These are phyloP conservation scores for Palaemon carinicauda DNA, from an alignment of 1,140 invertebrate species.

Conservation along the genomic window DNA sequence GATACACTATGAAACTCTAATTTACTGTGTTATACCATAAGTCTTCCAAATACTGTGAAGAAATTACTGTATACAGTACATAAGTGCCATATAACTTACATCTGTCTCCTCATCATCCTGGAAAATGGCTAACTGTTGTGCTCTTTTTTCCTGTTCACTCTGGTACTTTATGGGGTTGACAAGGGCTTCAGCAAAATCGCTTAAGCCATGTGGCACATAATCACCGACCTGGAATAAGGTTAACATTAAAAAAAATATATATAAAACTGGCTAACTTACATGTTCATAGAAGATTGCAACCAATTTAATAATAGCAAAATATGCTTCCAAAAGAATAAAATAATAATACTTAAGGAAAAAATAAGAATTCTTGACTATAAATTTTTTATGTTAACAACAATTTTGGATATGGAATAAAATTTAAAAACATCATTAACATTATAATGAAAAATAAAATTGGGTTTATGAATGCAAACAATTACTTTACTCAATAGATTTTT, in stretches of 20 bases:
- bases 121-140: slow-evolving; percentile 87
- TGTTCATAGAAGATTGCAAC: too few relatives aligned
- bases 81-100: slow-evolving; percentile 28
- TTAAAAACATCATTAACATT: background rate
- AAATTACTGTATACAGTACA: too few relatives aligned
- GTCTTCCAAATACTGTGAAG: background rate
- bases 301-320: too few relatives aligned
- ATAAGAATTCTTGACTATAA: too few relatives aligned
- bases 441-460: too few relatives aligned
- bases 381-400: background rate
- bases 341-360: too few relatives aligned
- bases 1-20: too few relatives aligned
- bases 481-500: too few relatives aligned
- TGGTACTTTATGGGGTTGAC: slow-evolving; percentile 98
- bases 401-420: background rate
- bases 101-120: slow-evolving; percentile 78
- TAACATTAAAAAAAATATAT: background rate
- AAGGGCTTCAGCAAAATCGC: slow-evolving; percentile 94
- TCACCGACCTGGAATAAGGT: slow-evolving; percentile 67
- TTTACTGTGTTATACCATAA: too few relatives aligned
- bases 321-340: too few relatives aligned
- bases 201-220: slow-evolving; percentile 94
- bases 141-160: slow-evolving; percentile 89
- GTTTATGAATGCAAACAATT: too few relatives aligned
- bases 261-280: too few relatives aligned